Evolutionary conservation across 1,140 invertebrate genomes (phyloP).

Genomic region (Theocolax elegans): DNA sequence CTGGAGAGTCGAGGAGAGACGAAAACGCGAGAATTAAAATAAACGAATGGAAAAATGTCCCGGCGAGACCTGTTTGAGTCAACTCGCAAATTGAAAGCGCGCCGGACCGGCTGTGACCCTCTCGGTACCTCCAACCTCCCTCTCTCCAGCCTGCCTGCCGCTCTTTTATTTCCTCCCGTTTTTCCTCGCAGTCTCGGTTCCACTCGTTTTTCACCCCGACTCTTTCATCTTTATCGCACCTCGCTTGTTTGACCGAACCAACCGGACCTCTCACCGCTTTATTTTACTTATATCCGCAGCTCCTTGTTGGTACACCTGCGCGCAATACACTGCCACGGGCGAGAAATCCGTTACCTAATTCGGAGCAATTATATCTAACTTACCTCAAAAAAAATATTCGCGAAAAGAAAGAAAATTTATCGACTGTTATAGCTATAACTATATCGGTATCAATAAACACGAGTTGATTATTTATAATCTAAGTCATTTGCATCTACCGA

Average conservation of each 20-base stretch:
- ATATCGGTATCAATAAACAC: too few relatives aligned
- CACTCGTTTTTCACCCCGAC: neutral
- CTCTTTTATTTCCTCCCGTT: constrained; percentile 3
- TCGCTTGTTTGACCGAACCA: constrained; percentile 3
- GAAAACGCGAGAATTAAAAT: constrained; percentile 53
- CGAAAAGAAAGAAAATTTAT: too few relatives aligned
- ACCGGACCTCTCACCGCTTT: constrained; percentile 8
- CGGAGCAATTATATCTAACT: too few relatives aligned
- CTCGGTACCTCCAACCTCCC: neutral
- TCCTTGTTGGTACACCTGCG: too few relatives aligned
- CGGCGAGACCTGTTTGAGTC: constrained; percentile 54
- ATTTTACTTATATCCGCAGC: too few relatives aligned
- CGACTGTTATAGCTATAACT: too few relatives aligned
- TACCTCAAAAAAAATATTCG: too few relatives aligned
- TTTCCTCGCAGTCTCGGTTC: neutral
- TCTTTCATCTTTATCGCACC: constrained; percentile 15
- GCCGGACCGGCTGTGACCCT: neutral
- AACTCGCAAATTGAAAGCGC: constrained; percentile 55
- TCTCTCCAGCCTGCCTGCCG: neutral
- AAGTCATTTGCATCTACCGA: too few relatives aligned
- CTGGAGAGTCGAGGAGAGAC: constrained; percentile 22
- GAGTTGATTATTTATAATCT: too few relatives aligned
- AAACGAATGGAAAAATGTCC: constrained; percentile 49
- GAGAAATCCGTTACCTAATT: too few relatives aligned
- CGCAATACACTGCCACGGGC: too few relatives aligned